Evolutionary conservation across 2,797 vertebrate species (phyloP), one percentile per base, ranked within the genome.

Genomic region (Petrocephalus schoutedeni): DNA sequence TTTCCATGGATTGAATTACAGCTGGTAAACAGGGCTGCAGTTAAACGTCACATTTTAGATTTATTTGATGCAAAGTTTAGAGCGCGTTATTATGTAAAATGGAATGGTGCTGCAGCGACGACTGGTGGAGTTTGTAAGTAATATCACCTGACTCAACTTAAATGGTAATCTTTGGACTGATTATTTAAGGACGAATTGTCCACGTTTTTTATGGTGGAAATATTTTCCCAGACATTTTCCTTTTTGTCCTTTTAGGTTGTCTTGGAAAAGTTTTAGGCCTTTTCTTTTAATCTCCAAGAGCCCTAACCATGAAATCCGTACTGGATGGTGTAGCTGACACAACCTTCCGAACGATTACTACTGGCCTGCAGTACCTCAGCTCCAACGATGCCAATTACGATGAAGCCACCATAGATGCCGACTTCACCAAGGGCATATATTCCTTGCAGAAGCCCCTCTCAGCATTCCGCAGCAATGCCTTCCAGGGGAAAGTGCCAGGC

Each of bases 261-360:
- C 28, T 87, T 51, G 54, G 61, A 51, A 67, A 71, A 6, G 57
- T 67, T 54, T 59, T 58, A 85, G 77, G 89, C 86, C 36, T 36
- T 86, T 56, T 45, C 87, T 51, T 21, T 89, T 88, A 32, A 74
- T 67, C 80, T 89, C 89, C 88, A 61, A 41, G 87, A 82, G 36
- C 32, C 23, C 92, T 95, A 97, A 97, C 96, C 95, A 99, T 99
- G 97, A 99, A 98, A 95, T 98, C 98, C 89, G 92, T 98, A 94
- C 96, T 99, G 94, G 98, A 99, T 93, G 98, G 97, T 92, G 97
- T 99, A 94, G 98, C 98, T 64, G 98, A 99, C 90, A 99, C 98
- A 90, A 99, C 98, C 90, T 99, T 99, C 95, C 96, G 97, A 94
- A 99, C 98, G 93, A 99, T 99, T 93, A 99, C 98, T 0, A 99